Conservation (phyloP, 2,888 invertebrate genomes). For the Cerastoderma edule region DNA sequence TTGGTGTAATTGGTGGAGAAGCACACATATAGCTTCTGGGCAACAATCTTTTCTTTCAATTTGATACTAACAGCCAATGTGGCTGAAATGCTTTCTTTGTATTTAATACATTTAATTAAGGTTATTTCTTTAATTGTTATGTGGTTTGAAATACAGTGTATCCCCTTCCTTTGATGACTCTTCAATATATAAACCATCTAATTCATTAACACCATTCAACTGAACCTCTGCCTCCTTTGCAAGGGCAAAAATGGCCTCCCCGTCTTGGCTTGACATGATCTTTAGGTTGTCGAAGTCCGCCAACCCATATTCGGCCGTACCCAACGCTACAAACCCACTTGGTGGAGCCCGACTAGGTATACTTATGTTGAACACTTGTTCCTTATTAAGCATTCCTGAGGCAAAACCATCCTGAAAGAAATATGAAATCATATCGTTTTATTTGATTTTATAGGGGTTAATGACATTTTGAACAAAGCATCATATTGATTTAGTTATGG, state of each 20-base stretch:
- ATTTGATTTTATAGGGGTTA: too few species aligned
- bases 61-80: too few species aligned
- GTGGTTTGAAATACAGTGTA: conserved; percentile 15
- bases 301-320: conserved; percentile 78
- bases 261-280: conserved; percentile 50
- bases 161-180: background rate
- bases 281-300: conserved; percentile 82
- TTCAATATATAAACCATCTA: background rate
- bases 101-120: too few species aligned
- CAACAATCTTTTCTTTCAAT: too few species aligned
- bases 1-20: too few species aligned
- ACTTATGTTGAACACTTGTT: conserved; percentile 42
- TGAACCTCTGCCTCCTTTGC: background rate
- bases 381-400: conserved; percentile 40
- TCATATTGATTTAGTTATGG: too few species aligned
- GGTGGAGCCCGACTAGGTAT: conserved; percentile 40
- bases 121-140: too few species aligned
- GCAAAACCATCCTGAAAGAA: conserved; percentile 45
- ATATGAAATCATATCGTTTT: background rate
- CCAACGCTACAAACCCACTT: conserved; percentile 80
- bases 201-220: background rate
- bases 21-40: too few species aligned
- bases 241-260: conserved; percentile 8
- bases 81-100: too few species aligned
- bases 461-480: too few species aligned